These are phyloP conservation scores for Pogonomyrmex californicus DNA, from an alignment of 1,140 invertebrate species.

Conservation along the genomic window DNA sequence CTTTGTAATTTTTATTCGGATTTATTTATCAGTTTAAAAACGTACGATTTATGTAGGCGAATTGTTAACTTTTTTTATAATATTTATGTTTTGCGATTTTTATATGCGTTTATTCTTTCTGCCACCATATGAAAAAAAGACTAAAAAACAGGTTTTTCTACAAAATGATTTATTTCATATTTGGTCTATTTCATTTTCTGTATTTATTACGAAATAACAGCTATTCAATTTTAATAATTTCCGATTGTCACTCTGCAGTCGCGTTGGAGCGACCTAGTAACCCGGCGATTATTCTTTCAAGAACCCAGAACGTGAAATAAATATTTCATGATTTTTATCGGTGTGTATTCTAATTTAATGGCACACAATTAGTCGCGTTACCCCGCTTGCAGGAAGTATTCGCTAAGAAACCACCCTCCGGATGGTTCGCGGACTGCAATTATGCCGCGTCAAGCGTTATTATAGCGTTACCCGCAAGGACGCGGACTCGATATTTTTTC, in stretches of 20 bases:
- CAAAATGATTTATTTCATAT: not conserved
- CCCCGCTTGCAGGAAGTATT: not conserved
- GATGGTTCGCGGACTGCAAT: not conserved
- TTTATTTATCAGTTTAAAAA: not conserved
- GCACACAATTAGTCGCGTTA: not conserved
- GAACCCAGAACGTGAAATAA: not conserved
- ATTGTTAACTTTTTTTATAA: not conserved
- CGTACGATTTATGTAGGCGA: not conserved
- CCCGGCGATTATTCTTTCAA: not conserved
- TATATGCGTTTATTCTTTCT: not conserved
- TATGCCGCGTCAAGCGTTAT: not conserved
- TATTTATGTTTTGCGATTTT: not conserved
- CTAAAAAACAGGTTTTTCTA: not conserved
- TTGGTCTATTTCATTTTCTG: not conserved
- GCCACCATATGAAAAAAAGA: no score
- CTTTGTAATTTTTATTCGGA: no score
- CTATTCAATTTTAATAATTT: not conserved
- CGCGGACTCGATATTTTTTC: not conserved
- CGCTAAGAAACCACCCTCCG: not conserved
- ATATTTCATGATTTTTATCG: constrained; percentile 26
- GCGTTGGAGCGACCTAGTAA: not conserved
- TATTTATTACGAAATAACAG: not conserved
- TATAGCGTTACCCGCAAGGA: not conserved
- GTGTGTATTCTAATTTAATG: constrained; percentile 10
- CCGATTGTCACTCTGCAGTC: not conserved